Evolutionary conservation across 2,888 invertebrate genomes (phyloP), one percentile per base, ranked within the genome.

Genomic region (Laothoe populi): DNA sequence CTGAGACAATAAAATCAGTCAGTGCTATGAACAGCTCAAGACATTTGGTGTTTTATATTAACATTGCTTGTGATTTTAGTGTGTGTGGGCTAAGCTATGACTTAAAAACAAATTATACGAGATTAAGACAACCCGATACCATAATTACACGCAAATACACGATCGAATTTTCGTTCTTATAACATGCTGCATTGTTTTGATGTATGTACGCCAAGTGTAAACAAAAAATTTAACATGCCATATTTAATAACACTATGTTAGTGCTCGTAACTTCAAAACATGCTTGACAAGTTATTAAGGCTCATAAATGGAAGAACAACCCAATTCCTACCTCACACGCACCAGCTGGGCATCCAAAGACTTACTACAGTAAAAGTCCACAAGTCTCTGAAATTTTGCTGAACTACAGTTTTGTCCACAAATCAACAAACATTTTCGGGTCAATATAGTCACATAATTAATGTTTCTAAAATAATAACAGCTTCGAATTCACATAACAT

Each of bases 321-420:
- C 35, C 53, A 53, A 58, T 49, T 38, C 40, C 62, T 72, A 74
- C 74, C 74, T 74, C 71, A 68, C 60, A 71, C 72, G 71, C 71
- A 80, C 83, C 88, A 89, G 87, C 83, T 88, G 86, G 84, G 77
- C 70, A 77, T 78, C 79, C 66, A 77, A 77, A 79, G 71, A 66
- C 71, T 53, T 53, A 19, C 21, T 19, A 69, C 70, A 69, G 67
- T 58, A 70, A 64, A 76, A 68, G 68, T 74, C 67, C 72, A 70
- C 70, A 69, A 66, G 73, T 69, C 66, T 10, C 53, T 23, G 13
- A 60, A 21, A 57, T 4, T 67, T 69, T 59, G 1, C 61, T 24
- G 42, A 42, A 44, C 53, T 44, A 45, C n/a, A 62, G 26, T 26
- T 63, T 10, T 45, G 53, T 63, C 35, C 57, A 60, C 42, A 57